Conservation (phyloP, 2,797 vertebrate species). For the Todus mexicanus region DNA sequence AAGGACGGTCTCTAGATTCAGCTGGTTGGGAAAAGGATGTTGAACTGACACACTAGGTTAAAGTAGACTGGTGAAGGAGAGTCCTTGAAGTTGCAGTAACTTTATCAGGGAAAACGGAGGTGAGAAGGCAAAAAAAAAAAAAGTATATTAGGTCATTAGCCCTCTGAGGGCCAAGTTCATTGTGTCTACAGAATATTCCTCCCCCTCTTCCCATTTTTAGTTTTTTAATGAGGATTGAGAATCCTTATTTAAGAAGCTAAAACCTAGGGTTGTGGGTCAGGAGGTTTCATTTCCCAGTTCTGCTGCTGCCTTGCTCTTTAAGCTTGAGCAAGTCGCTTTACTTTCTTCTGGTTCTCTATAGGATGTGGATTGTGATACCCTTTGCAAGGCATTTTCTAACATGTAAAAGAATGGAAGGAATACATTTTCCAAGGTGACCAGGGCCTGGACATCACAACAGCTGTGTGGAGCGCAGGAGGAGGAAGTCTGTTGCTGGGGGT, state of each 20-base stretch:
- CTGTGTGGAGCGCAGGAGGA: not conserved
- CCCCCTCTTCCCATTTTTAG: not conserved
- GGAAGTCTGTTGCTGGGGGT: not conserved
- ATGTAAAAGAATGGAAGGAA: not conserved
- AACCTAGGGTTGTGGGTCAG: not conserved
- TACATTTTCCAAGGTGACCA: not conserved
- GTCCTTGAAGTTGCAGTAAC: slow-evolving; percentile 5
- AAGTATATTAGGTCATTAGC: slow-evolving; percentile 21
- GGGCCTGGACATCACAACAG: not conserved
- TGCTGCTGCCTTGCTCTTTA: not conserved
- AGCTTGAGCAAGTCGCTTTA: not conserved
- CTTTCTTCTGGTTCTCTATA: not conserved
- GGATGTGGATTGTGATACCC: not conserved
- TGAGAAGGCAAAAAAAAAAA: not conserved
- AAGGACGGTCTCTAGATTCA: not conserved
- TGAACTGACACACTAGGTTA: not conserved
- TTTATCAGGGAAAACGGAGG: not conserved
- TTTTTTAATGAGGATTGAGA: slow-evolving; percentile 31
- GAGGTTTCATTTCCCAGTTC: slow-evolving; percentile 10
- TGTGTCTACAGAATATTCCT: not conserved
- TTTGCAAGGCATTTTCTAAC: not conserved
- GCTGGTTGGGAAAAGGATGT: not conserved
- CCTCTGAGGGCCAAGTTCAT: slow-evolving; percentile 13
- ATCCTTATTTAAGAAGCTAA: slow-evolving; percentile 11
- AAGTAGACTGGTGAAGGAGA: not conserved